A percentile compares a stretch with the other conserved stretches of the same genome.
These are phyloP conservation scores for Malacoraja senta DNA, from an alignment of 2,797 vertebrate genomes.

Conservation along the genomic window DNA sequence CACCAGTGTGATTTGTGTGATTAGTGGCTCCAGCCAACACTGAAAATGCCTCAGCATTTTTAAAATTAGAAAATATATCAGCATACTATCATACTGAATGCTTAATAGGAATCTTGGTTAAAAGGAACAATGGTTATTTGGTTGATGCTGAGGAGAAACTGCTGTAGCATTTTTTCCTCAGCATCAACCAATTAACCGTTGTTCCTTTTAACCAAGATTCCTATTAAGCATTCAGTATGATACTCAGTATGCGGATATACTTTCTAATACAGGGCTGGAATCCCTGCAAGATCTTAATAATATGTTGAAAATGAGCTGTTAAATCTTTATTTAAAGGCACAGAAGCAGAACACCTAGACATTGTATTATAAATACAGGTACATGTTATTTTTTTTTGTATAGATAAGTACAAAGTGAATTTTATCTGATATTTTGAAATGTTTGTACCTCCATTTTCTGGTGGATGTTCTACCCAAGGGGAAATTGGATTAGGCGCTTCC, in stretches of 20 bases:
- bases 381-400: too few relatives aligned
- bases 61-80: neutral
- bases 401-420: too few relatives aligned
- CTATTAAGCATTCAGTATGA: neutral
- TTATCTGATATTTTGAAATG: too few relatives aligned
- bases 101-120: neutral
- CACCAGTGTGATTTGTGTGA: neutral
- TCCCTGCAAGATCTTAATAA: neutral
- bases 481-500: too few relatives aligned
- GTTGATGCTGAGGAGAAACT: neutral
- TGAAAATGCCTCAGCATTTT: neutral
- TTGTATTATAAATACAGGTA: too few relatives aligned
- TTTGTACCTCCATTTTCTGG: too few relatives aligned
- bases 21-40: neutral
- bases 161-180: neutral
- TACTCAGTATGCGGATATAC: neutral
- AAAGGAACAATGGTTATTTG: neutral
- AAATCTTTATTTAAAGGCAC: neutral
- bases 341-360: neutral
- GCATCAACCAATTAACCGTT: neutral
- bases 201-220: neutral
- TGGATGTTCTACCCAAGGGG: too few relatives aligned
- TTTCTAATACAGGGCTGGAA: neutral
- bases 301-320: neutral
- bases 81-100: neutral